These are phyloP conservation scores for Pan troglodytes DNA, from an alignment of 2,113 vertebrate genomes.

Conservation along the genomic window DNA sequence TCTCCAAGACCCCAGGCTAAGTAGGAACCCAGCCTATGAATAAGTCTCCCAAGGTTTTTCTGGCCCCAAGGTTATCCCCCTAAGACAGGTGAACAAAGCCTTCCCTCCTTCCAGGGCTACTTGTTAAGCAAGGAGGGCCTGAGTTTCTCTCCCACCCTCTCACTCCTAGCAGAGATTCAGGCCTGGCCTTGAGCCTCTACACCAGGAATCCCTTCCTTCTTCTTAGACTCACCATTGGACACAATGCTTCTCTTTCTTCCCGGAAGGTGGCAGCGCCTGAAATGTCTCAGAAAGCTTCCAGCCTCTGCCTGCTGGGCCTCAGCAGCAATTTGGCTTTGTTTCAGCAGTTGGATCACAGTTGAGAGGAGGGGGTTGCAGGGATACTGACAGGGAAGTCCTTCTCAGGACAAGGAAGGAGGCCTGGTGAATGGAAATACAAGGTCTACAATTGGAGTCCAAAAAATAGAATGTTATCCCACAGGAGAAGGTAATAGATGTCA, in stretches of 20 bases:
- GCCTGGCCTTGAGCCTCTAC: accelerated
- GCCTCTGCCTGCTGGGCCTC: background rate
- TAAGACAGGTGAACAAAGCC: no score
- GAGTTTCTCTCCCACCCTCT: accelerated
- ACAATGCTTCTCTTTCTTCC: background rate
- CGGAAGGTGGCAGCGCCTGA: background rate
- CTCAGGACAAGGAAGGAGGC: background rate
- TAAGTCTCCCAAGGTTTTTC: background rate
- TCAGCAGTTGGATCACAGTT: background rate
- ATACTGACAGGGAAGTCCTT: background rate
- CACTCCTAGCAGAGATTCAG: background rate
- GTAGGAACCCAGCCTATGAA: accelerated
- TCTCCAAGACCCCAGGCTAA: accelerated
- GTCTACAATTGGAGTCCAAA: background rate
- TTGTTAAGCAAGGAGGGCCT: background rate
- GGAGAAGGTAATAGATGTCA: background rate
- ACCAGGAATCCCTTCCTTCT: background rate
- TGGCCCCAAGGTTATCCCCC: accelerated
- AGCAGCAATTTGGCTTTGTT: background rate
- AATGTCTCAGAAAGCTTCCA: background rate
- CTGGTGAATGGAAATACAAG: background rate
- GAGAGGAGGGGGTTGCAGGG: accelerated
- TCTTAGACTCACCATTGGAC: background rate
- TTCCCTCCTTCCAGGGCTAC: background rate
- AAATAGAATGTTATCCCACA: background rate